Conservation (phyloP, 2,888 invertebrate genomes). For the Eupelmus urozonus region DNA sequence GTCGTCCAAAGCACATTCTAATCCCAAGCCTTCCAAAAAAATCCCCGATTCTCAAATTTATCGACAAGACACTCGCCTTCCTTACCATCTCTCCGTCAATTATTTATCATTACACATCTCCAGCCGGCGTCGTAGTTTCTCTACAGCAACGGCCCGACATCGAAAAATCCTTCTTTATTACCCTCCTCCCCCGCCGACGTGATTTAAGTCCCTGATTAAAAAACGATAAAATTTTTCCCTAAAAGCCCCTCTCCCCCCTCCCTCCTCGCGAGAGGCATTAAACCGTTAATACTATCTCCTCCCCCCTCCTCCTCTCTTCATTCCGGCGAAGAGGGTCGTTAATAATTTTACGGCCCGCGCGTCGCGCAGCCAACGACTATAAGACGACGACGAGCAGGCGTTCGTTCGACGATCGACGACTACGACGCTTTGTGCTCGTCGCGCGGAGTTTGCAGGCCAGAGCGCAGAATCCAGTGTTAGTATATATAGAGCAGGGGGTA, state of each 20-base stretch:
- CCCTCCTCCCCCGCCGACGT: not conserved
- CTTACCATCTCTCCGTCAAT: not conserved
- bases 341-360: constrained; percentile 58
- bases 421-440: constrained; percentile 3
- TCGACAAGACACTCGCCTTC: not conserved
- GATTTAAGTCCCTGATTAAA: constrained; percentile 54
- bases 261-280: constrained; percentile 42
- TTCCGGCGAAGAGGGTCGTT: constrained; percentile 58
- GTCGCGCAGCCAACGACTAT: no score
- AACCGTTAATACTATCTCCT: constrained; percentile 54
- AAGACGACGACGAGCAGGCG: no score
- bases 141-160: not conserved
- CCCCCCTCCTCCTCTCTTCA: constrained; percentile 31
- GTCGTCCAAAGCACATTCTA: no score
- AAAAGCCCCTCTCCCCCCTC: constrained; percentile 33
- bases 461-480: not conserved
- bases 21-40: no score
- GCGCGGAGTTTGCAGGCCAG: not conserved
- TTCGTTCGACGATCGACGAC: constrained; percentile 36
- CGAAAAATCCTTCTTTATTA: constrained; percentile 43
- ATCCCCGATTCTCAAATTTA: not conserved
- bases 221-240: constrained; percentile 55
- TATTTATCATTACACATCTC: constrained; percentile 11
- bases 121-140: not conserved
- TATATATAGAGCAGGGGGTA: no score